Conservation (phyloP, 1,140 invertebrate species). For the Pseudomyrmex dendroicus region DNA sequence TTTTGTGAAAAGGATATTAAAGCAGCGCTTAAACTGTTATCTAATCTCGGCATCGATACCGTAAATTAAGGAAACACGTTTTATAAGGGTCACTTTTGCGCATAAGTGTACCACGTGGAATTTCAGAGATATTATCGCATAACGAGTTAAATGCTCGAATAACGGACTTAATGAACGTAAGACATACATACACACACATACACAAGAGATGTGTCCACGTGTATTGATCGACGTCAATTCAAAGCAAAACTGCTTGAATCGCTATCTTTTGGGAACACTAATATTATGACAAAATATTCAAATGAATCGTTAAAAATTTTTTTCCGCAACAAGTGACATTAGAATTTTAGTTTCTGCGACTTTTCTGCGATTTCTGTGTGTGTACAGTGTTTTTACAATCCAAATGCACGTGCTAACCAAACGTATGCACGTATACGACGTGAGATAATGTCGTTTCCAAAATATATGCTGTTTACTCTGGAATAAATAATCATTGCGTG, state of each 20-base stretch:
- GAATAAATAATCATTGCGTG: too few species aligned
- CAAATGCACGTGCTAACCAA: too few species aligned
- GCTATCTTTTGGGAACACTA: not conserved
- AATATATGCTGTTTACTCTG: too few species aligned
- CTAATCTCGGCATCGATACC: constrained; percentile 40
- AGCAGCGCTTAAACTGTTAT: constrained; percentile 20
- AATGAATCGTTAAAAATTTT: constrained; percentile 5
- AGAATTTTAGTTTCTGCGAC: not conserved
- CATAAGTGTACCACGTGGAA: constrained; percentile 41
- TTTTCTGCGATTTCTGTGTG: too few species aligned
- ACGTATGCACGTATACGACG: too few species aligned
- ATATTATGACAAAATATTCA: constrained; percentile 34
- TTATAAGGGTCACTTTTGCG: constrained; percentile 35
- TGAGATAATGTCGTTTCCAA: too few species aligned
- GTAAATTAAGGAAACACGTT: constrained; percentile 51
- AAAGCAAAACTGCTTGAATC: not conserved
- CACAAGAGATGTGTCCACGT: constrained; percentile 9
- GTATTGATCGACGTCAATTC: constrained; percentile 17
- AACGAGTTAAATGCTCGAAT: constrained; percentile 51
- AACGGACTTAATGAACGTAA: constrained; percentile 43
- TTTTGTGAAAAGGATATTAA: constrained; percentile 39
- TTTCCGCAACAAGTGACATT: not conserved
- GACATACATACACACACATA: not conserved
- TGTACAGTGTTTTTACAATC: too few species aligned
- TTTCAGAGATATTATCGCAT: constrained; percentile 31